Evolutionary conservation across 1,140 invertebrate species (phyloP).

Genomic region (Drosophila gunungcola): DNA sequence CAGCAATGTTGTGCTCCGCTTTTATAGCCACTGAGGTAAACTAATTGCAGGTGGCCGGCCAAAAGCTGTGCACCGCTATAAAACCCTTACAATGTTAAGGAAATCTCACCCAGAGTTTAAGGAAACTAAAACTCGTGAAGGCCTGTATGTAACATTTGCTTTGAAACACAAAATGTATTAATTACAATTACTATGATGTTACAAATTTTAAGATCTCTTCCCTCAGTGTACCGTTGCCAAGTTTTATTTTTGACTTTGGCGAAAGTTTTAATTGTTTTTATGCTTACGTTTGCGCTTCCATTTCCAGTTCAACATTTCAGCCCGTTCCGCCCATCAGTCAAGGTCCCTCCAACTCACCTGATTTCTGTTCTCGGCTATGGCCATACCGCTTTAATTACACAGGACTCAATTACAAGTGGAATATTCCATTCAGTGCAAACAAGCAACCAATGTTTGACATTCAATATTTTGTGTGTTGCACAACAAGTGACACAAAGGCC

Average conservation of each 20-base stretch:
- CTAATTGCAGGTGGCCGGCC: constrained; percentile 27
- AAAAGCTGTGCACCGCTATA: background rate
- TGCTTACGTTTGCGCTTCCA: constrained; percentile 59
- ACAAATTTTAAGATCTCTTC: background rate
- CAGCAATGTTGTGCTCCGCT: constrained; percentile 10
- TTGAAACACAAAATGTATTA: too few relatives aligned
- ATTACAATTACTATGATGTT: too few relatives aligned
- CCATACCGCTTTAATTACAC: constrained; percentile 41
- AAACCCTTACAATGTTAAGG: background rate
- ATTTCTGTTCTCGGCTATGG: constrained; percentile 11
- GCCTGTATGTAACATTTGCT: too few relatives aligned
- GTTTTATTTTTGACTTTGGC: constrained; percentile 39
- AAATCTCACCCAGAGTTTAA: too few relatives aligned
- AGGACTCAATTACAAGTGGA: constrained; percentile 36
- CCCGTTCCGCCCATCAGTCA: constrained; percentile 4
- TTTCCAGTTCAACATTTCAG: background rate
- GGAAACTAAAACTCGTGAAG: too few relatives aligned
- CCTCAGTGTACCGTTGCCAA: background rate
- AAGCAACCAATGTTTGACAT: constrained; percentile 31
- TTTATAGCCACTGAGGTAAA: constrained; percentile 53
- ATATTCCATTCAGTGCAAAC: constrained; percentile 29
- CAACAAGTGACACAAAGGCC: constrained; percentile 42
- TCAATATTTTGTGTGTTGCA: constrained; percentile 54
- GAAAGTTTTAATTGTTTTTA: constrained; percentile 78
- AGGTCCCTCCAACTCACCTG: constrained; percentile 28